Evolutionary conservation across 1,140 invertebrate species (phyloP).

Genomic region (Zaprionus tsacasi): DNA sequence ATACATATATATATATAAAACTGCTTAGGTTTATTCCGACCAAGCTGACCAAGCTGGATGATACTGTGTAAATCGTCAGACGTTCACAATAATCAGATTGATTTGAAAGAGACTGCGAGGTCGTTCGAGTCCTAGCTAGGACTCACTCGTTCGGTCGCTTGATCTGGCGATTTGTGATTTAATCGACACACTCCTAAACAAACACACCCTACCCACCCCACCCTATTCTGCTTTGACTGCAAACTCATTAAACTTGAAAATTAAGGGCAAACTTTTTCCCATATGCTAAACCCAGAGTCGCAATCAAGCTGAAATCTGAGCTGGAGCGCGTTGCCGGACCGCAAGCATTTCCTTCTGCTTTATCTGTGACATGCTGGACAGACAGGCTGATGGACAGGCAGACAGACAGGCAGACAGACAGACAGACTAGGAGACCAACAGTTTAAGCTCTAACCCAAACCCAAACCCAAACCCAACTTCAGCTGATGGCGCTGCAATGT

Average conservation of each 20-base stretch:
- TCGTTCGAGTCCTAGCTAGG: not conserved
- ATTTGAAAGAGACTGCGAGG: not conserved
- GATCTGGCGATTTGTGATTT: not conserved
- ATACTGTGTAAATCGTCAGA: not conserved
- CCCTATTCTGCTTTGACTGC: slow-evolving; percentile 24
- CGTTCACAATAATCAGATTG: not conserved
- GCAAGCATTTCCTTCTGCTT: slow-evolving; percentile 57
- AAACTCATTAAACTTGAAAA: slow-evolving; percentile 62
- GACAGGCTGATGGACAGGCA: slow-evolving; percentile 18
- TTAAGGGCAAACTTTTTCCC: slow-evolving; percentile 11
- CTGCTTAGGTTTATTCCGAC: not conserved
- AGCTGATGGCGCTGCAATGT: slow-evolving; percentile 32
- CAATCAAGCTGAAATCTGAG: slow-evolving; percentile 28
- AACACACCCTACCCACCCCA: not conserved
- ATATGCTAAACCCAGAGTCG: slow-evolving; percentile 8
- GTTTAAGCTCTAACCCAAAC: not conserved
- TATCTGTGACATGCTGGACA: slow-evolving; percentile 33
- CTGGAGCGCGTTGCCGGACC: slow-evolving; percentile 28
- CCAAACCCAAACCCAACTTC: not conserved
- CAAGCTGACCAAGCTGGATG: not conserved
- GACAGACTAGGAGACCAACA: not conserved
- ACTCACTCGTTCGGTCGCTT: not conserved
- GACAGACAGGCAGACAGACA: slow-evolving; percentile 1
- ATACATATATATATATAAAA: slow-evolving; percentile 11
- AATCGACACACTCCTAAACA: not conserved